Conservation (phyloP, 2,113 vertebrate species). For the Ceuthmochares aereus region DNA sequence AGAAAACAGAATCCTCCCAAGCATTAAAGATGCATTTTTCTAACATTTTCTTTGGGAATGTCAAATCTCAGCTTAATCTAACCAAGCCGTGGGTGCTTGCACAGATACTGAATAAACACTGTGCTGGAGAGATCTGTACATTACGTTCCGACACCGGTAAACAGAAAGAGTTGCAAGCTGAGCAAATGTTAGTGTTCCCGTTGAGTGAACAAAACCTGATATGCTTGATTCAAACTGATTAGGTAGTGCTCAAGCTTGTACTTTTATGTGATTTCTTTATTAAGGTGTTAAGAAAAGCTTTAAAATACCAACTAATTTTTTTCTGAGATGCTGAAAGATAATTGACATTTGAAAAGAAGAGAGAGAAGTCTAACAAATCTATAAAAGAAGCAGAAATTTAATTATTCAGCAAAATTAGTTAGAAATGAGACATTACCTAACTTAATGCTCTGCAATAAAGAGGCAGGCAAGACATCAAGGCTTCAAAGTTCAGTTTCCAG, state of each 20-base stretch:
- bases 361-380: background rate
- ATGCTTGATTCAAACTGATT: slow-evolving; percentile 42
- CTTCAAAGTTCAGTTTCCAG: background rate
- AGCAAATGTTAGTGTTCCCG: slow-evolving; percentile 64
- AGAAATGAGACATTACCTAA: background rate
- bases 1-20: background rate
- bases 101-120: slow-evolving; percentile 21
- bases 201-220: slow-evolving; percentile 45
- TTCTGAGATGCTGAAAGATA: background rate
- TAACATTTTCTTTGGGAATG: slow-evolving; percentile 32
- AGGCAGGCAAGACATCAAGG: background rate
- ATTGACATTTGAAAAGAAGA: background rate
- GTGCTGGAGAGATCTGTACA: background rate
- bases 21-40: slow-evolving; percentile 17
- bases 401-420: background rate
- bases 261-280: slow-evolving; percentile 5
- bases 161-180: slow-evolving; percentile 6
- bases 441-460: background rate
- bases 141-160: slow-evolving; percentile 32
- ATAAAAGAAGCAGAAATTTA: background rate
- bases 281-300: slow-evolving; percentile 8
- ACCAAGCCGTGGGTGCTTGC: slow-evolving; percentile 1
- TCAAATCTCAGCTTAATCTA: slow-evolving; percentile 19
- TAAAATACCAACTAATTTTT: background rate
- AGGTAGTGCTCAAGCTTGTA: slow-evolving; percentile 7